These are phyloP conservation scores for Malurus leucopterus DNA, from an alignment of 2,797 vertebrate genomes.

Conservation along the genomic window DNA sequence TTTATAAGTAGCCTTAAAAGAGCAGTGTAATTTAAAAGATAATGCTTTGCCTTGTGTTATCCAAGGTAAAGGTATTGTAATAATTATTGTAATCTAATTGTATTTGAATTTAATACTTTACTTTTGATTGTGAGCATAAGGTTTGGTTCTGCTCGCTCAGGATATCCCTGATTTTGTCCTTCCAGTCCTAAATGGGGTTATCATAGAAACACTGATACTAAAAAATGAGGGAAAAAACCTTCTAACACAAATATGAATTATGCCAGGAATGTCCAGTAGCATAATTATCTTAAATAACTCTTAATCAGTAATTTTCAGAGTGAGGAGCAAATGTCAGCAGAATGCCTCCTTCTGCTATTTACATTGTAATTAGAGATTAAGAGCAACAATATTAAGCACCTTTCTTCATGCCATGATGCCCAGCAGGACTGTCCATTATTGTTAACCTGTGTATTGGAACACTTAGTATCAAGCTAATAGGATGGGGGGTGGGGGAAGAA, in stretches of 20 bases:
- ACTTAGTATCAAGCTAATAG: background rate
- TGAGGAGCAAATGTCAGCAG: background rate
- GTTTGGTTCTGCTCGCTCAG: background rate
- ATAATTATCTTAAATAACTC: background rate
- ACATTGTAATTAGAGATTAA: background rate
- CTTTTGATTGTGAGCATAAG: background rate
- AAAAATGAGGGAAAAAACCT: background rate
- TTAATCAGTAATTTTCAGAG: background rate
- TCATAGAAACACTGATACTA: background rate
- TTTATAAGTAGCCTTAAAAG: background rate
- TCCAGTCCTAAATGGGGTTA: background rate
- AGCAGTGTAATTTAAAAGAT: background rate
- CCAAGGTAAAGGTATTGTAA: background rate
- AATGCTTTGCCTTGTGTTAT: background rate
- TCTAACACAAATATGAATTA: background rate
- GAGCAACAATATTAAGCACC: background rate
- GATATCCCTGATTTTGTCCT: background rate
- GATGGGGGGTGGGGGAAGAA: background rate
- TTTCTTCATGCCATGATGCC: background rate
- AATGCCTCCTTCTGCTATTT: background rate
- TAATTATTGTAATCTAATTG: too few relatives aligned
- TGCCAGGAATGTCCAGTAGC: background rate
- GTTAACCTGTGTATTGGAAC: too few relatives aligned
- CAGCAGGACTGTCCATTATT: background rate
- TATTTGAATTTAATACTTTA: background rate